A percentile compares a stretch with the other conserved stretches of the same genome.
Evolutionary conservation across 1,140 invertebrate species (phyloP).

Genomic region (Drosophila sproati): DNA sequence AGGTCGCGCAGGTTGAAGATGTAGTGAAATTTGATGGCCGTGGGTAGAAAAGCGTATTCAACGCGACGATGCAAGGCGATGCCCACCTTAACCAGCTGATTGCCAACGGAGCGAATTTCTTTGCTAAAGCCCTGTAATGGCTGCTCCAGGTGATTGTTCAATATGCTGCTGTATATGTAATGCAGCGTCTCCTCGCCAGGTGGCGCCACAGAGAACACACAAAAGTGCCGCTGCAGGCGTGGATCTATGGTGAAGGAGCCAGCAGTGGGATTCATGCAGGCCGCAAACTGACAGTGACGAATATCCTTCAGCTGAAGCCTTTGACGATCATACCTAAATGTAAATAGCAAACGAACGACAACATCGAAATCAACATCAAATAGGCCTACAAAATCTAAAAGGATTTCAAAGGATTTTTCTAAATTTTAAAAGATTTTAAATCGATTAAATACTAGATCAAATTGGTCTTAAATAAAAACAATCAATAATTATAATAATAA

Average conservation of each 20-base stretch:
- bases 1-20: constrained; percentile 97
- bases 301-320: constrained; percentile 96
- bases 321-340: constrained; percentile 89
- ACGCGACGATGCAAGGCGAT: constrained; percentile 92
- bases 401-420: too few relatives aligned
- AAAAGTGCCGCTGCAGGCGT: constrained; percentile 96
- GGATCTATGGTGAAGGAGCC: constrained; percentile 97
- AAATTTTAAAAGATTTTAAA: too few relatives aligned
- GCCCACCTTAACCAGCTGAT: constrained; percentile 90
- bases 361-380: too few relatives aligned
- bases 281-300: constrained; percentile 96
- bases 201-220: constrained; percentile 95
- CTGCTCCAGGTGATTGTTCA: constrained; percentile 91
- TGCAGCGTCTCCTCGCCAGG: constrained; percentile 91
- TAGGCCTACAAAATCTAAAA: too few relatives aligned
- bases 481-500: too few relatives aligned
- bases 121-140: constrained; percentile 89
- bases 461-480: too few relatives aligned
- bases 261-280: constrained; percentile 98
- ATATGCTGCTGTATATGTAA: constrained; percentile 94
- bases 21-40: constrained; percentile 98
- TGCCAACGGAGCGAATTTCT: constrained; percentile 87
- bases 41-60: constrained; percentile 92
- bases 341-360: background rate
- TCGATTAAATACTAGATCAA: too few relatives aligned